Percentiles rank a stretch among this genome's conserved stretches.
Conservation (phyloP, 2,113 vertebrate genomes). For the Cacatua alba region DNA sequence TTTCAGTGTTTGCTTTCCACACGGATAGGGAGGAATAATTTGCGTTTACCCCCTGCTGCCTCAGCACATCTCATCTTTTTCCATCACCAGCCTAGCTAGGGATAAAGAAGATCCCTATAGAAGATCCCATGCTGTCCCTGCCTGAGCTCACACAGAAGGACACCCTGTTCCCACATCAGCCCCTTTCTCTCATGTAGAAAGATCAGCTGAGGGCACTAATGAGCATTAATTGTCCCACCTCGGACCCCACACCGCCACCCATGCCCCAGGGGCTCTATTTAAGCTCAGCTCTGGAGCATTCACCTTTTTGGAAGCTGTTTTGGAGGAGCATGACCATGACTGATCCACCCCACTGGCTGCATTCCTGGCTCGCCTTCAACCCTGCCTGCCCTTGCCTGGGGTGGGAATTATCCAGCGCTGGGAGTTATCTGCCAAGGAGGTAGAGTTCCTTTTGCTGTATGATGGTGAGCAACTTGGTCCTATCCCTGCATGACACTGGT, state of each 20-base stretch:
- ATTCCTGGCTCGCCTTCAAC: neutral
- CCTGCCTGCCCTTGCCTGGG: neutral
- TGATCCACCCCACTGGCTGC: too few relatives aligned
- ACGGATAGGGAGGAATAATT: too few relatives aligned
- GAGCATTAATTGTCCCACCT: neutral
- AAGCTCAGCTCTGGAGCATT: neutral
- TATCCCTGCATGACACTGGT: fast-evolving
- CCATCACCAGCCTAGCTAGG: neutral
- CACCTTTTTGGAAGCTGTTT: fast-evolving
- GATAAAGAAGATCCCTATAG: too few relatives aligned
- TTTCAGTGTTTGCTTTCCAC: fast-evolving
- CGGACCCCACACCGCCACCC: too few relatives aligned
- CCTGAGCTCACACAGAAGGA: neutral
- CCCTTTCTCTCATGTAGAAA: neutral
- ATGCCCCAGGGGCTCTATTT: neutral
- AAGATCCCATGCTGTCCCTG: too few relatives aligned
- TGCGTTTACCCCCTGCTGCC: neutral
- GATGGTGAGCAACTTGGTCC: neutral
- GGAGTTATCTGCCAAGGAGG: fast-evolving
- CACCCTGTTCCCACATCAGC: fast-evolving
- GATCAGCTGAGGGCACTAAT: neutral
- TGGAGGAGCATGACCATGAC: fast-evolving
- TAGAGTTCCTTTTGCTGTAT: neutral
- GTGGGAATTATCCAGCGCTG: too few relatives aligned
- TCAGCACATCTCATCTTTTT: neutral